These are phyloP conservation scores for Sceloporus undulatus DNA, from an alignment of 2,113 vertebrate genomes.

Conservation along the genomic window DNA sequence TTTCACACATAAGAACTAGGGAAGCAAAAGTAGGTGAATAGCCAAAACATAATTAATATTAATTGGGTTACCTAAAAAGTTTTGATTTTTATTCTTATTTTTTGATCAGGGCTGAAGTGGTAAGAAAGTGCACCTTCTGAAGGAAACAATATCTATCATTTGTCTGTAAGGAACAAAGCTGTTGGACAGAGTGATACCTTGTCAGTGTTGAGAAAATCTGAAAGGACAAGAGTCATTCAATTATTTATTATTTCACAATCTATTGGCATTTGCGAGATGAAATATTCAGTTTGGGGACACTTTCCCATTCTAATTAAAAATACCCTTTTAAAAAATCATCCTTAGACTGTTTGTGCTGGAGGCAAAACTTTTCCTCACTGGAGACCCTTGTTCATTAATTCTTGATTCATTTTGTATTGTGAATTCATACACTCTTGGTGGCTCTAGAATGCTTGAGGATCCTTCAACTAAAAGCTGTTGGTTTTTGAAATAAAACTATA, in stretches of 20 bases:
- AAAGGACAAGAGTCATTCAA: not conserved
- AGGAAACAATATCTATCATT: too few species aligned
- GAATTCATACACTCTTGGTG: conserved; percentile 61
- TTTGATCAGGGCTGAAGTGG: too few species aligned
- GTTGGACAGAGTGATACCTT: not conserved
- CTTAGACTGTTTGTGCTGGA: conserved; percentile 58
- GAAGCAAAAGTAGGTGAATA: too few species aligned
- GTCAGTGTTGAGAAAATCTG: not conserved
- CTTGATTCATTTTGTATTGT: conserved; percentile 75
- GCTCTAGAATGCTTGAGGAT: conserved; percentile 53
- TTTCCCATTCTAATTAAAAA: conserved; percentile 76
- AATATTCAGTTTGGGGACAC: conserved; percentile 44
- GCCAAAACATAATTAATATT: too few species aligned
- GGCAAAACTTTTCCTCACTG: conserved; percentile 61
- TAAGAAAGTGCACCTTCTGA: too few species aligned
- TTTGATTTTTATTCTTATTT: too few species aligned
- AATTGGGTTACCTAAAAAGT: too few species aligned
- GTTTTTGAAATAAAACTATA: conserved; percentile 12
- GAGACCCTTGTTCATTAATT: conserved; percentile 67
- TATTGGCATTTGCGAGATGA: conserved; percentile 8
- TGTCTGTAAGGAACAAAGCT: not conserved
- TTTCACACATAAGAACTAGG: too few species aligned
- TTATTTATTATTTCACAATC: not conserved
- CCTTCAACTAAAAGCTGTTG: conserved; percentile 2
- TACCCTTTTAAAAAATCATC: conserved; percentile 30